Evolutionary conservation across 1,140 invertebrate species (phyloP), one percentile per base, ranked within the genome.

Genomic region (Caenorhabditis brenneri): DNA sequence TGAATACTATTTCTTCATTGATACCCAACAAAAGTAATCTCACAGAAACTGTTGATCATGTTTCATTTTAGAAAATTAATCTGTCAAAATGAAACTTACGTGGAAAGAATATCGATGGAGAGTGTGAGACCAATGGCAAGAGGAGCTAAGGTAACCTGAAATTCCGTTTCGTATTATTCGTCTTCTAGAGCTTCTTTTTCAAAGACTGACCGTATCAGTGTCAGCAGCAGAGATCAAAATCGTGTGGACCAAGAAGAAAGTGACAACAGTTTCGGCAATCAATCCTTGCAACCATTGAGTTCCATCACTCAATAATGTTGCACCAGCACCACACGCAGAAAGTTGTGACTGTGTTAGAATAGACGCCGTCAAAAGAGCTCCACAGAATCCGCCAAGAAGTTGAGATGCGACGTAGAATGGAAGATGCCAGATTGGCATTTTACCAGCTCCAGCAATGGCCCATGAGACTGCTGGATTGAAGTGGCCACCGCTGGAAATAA

Each of bases 391-490:
- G 1, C 91, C 91, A 5, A 87, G 5, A 0, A 92, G 55, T 81
- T 92, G 91, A 53, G 86, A 85, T 16, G 88, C n/a, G 22, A 90
- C 74, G 80, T 91, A 92, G 9, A 85, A 82, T 7, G 88, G 53
- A 5, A 87, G 87, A 33, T 89, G 79, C 7, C 85, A n/a, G 0
- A 86, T 55, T 3, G 80, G 49, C 19, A 91, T 87, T 15, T 87
- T 90, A 0, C 91, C 90, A 27, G 86, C 49, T 29, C 91, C 36
- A 6, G 86, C 84, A 0, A 91, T 84, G 5, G 87, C 90, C 16
- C 91, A 33, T 0, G 91, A 91, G 6, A 92, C 91, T 0, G 89
- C 91, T 29, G 91, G 91, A 81, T 92, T 92, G 55, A 92, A 88
- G 83, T 92, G 91, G 29, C 87, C 91, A 33, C 92, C 92, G 84